These are phyloP conservation scores for Limnephilus lunatus DNA, from an alignment of 2,888 invertebrate species.

Conservation along the genomic window DNA sequence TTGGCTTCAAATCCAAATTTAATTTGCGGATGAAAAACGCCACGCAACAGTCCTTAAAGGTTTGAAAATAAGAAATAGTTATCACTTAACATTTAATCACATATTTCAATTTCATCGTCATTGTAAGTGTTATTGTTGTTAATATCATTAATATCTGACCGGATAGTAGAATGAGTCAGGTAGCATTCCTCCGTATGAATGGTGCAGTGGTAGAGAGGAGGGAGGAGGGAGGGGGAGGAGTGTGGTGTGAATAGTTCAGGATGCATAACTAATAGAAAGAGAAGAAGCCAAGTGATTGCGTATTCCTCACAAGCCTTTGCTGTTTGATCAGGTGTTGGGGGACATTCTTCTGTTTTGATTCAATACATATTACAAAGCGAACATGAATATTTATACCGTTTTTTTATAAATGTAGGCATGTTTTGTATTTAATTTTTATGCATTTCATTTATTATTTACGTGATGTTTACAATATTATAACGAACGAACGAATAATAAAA, in stretches of 20 bases:
- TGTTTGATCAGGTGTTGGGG: constrained; percentile 30
- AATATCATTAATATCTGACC: constrained; percentile 40
- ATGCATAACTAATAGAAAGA: neutral
- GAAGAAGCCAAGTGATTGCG: neutral
- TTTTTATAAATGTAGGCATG: too few species aligned
- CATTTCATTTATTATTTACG: too few species aligned
- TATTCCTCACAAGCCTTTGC: neutral
- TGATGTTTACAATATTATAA: too few species aligned
- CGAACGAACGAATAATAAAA: too few species aligned
- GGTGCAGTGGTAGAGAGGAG: neutral
- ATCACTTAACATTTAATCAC: neutral
- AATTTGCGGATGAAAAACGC: too few species aligned
- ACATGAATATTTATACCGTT: neutral
- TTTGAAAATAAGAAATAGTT: too few species aligned
- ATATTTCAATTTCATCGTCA: neutral
- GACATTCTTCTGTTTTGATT: constrained; percentile 45
- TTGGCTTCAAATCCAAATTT: too few species aligned
- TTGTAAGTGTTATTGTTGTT: constrained; percentile 21
- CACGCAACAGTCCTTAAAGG: too few species aligned
- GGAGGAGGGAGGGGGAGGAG: neutral
- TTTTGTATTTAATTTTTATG: too few species aligned
- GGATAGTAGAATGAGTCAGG: constrained; percentile 47
- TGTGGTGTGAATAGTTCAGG: neutral
- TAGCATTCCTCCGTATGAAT: constrained; percentile 25
- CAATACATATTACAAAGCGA: constrained; percentile 9